Evolutionary conservation across 2,113 vertebrate species (phyloP).

Genomic region (Salvelinus fontinalis): DNA sequence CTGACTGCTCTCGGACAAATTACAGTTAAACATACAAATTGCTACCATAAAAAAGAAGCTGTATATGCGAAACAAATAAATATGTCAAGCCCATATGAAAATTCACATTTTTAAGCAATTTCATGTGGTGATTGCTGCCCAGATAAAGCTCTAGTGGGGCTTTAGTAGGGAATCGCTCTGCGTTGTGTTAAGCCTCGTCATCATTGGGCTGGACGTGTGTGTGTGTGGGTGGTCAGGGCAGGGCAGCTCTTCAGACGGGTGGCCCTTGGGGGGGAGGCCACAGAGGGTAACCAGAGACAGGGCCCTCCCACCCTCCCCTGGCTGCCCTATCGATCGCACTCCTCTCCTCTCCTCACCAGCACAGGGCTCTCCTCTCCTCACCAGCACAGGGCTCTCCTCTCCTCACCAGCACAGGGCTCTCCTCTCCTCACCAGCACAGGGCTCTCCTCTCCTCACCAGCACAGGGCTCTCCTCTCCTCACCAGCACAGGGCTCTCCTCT

Average conservation of each 20-base stretch:
- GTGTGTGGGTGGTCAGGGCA: constrained; percentile 40
- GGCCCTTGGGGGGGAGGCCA: constrained; percentile 24
- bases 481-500: constrained; percentile 22
- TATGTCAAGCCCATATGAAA: background rate
- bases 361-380: constrained; percentile 20
- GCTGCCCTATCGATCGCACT: constrained; percentile 48
- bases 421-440: constrained; percentile 15
- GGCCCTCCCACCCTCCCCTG: constrained; percentile 30
- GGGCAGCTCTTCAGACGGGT: constrained; percentile 45
- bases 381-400: constrained; percentile 22
- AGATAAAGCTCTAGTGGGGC: too few relatives aligned
- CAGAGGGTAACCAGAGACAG: constrained; percentile 53
- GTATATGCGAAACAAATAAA: background rate
- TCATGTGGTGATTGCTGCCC: too few relatives aligned
- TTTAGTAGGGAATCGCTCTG: background rate
- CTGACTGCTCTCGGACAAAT: too few relatives aligned
- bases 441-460: constrained; percentile 23
- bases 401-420: constrained; percentile 22
- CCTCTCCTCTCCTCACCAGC: background rate
- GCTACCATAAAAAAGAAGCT: background rate
- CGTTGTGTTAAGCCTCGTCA: background rate
- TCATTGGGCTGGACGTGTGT: background rate
- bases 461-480: constrained; percentile 19
- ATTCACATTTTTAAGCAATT: too few relatives aligned
- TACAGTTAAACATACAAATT: background rate